phyloP scores from a whole-genome alignment of 2,888 invertebrate species.

The Himalopsyche kuldschensis region DNA sequence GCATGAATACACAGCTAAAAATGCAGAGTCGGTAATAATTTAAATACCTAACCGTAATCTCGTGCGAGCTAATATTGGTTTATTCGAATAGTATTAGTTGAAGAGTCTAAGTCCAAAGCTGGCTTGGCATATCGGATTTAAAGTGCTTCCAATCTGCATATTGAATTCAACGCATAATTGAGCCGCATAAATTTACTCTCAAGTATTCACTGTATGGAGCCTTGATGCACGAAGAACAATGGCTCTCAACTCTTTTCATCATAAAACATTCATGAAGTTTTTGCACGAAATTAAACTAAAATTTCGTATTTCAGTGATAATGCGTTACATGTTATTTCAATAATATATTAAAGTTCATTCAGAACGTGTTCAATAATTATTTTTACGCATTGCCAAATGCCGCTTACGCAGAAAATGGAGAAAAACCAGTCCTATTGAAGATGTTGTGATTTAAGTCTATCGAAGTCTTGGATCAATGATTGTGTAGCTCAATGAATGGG shows the following conservation, averaged over 20 bases:
- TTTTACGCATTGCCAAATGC: no score
- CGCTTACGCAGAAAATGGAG: no score
- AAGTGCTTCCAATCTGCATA: neutral
- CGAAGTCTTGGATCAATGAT: no score
- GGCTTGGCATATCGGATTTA: neutral
- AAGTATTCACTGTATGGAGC: neutral
- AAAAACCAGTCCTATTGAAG: no score
- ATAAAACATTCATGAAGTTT: no score
- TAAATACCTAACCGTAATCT: neutral
- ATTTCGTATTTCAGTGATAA: no score
- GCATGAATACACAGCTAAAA: neutral
- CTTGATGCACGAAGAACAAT: neutral
- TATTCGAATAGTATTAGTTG: neutral
- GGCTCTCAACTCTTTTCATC: neutral
- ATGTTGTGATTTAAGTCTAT: no score
- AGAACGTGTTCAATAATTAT: no score
- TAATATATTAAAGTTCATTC: no score
- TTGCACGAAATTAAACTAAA: no score
- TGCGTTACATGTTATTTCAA: no score
- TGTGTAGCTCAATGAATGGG: no score
- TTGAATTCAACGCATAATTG: neutral
- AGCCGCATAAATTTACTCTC: neutral
- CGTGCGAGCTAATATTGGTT: neutral
- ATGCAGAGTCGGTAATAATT: neutral
- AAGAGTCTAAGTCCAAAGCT: neutral